Conservation (phyloP, 2,888 invertebrate genomes). For the Eurytoma adleriae region DNA sequence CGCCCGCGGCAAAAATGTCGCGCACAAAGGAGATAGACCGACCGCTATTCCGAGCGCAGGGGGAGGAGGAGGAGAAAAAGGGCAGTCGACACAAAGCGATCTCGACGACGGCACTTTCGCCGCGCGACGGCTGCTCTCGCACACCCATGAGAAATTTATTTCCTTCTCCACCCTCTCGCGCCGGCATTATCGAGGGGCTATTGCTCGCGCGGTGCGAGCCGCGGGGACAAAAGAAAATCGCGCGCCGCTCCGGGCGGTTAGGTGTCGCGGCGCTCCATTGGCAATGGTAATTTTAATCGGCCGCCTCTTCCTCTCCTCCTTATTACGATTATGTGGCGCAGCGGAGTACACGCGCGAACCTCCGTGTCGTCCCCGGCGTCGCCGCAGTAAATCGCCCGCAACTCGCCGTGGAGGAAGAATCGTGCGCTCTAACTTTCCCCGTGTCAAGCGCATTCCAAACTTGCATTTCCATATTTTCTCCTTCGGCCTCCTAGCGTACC, state of each 20-base stretch:
- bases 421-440: constrained; percentile 42
- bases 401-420: constrained; percentile 14
- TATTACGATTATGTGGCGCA: constrained; percentile 37
- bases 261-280: constrained; percentile 20
- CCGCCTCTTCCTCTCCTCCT: constrained; percentile 15
- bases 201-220: neutral
- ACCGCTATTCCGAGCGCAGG: neutral
- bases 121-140: neutral
- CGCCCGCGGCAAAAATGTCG: constrained; percentile 28
- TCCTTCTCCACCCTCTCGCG: constrained; percentile 42
- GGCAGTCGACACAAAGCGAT: constrained; percentile 29
- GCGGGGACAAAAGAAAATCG: constrained; percentile 5
- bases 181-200: neutral
- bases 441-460: constrained; percentile 42
- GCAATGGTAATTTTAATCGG: constrained; percentile 54
- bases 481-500: neutral
- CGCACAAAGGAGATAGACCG: neutral
- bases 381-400: constrained; percentile 42
- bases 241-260: neutral
- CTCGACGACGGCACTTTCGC: constrained; percentile 33
- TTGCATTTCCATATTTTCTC: constrained; percentile 53
- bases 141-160: constrained; percentile 36
- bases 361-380: neutral
- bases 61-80: neutral
- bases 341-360: too few species aligned